Percentiles rank a stretch among this genome's conserved stretches.
phyloP scores from a whole-genome alignment of 2,797 vertebrate genomes.

The Protosalanx chinensis region DNA sequence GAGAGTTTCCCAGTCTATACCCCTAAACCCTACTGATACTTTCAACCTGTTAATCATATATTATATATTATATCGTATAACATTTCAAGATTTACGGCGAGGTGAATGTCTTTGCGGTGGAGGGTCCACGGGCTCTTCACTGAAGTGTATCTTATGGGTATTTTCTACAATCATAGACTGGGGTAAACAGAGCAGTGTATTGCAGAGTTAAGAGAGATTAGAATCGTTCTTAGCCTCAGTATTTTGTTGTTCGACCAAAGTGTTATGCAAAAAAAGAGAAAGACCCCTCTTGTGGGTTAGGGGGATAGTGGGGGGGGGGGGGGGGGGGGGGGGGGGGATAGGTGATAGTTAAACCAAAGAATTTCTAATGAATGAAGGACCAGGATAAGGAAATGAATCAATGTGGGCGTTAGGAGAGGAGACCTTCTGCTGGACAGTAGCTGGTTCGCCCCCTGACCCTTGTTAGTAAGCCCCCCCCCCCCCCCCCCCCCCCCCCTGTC shows the following conservation, averaged over 20 bases:
- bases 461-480: constrained; percentile 36
- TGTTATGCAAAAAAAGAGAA: constrained; percentile 73
- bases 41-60: constrained; percentile 59
- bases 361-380: constrained; percentile 68
- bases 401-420: constrained; percentile 47
- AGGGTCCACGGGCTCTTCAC: constrained; percentile 55
- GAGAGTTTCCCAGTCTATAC: constrained; percentile 62
- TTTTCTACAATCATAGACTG: constrained; percentile 76
- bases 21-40: constrained; percentile 52
- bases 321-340: constrained; percentile 43
- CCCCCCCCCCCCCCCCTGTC: not conserved
- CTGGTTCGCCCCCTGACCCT: constrained; percentile 51
- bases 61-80: constrained; percentile 55
- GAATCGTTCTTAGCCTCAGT: constrained; percentile 50
- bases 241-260: constrained; percentile 67
- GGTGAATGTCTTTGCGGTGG: constrained; percentile 34
- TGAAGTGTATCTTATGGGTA: constrained; percentile 69
- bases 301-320: constrained; percentile 47
- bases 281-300: constrained; percentile 58
- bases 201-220: constrained; percentile 56
- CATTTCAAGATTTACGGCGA: constrained; percentile 60
- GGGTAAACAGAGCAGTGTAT: constrained; percentile 55
- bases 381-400: constrained; percentile 65
- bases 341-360: constrained; percentile 54
- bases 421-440: constrained; percentile 52